A percentile compares a stretch with the other conserved stretches of the same genome.
Conservation (phyloP, 1,140 invertebrate genomes). For the Drosophila dunni region DNA sequence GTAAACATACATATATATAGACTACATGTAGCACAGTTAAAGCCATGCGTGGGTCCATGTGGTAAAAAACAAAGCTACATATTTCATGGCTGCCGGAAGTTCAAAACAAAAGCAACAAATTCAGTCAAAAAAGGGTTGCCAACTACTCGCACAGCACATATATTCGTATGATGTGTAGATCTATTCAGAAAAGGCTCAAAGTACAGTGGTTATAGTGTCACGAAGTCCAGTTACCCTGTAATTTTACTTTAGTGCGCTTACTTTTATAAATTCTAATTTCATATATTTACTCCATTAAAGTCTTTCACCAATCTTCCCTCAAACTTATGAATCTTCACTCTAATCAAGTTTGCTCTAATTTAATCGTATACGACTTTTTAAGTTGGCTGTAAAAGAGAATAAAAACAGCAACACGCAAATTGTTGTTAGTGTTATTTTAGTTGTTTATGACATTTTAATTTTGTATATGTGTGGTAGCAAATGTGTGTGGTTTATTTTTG, state of each 20-base stretch:
- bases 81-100: conserved; percentile 74
- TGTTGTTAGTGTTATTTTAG: conserved; percentile 33
- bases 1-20: background rate
- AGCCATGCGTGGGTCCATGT: conserved; percentile 29
- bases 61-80: conserved; percentile 55
- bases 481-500: conserved; percentile 13
- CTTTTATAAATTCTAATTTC: too few species aligned
- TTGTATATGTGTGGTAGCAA: background rate
- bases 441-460: conserved; percentile 46
- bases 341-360: background rate
- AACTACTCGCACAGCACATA: conserved; percentile 38
- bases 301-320: too few species aligned
- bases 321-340: background rate
- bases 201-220: background rate
- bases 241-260: too few species aligned
- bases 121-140: conserved; percentile 61
- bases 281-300: too few species aligned
- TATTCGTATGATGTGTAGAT: conserved; percentile 69
- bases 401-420: conserved; percentile 34
- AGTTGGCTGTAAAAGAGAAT: background rate
- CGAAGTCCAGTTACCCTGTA: background rate
- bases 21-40: conserved; percentile 30
- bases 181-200: conserved; percentile 32
- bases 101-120: conserved; percentile 55
- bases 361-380: background rate